phyloP scores from a whole-genome alignment of 2,113 vertebrate genomes.

The Semnornis frantzii region DNA sequence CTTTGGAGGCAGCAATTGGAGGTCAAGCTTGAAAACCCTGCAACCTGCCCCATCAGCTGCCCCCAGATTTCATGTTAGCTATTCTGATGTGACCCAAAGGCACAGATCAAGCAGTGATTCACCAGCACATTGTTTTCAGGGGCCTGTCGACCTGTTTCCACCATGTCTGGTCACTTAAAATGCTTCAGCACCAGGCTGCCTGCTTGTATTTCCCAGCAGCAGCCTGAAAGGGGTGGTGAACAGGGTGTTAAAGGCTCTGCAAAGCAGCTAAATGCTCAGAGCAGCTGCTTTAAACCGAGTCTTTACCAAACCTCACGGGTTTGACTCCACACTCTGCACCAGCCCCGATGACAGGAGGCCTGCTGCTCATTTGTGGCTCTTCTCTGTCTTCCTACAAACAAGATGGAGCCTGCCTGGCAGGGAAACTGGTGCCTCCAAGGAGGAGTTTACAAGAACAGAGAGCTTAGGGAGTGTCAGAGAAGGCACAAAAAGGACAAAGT shows the following conservation, averaged over 20 bases:
- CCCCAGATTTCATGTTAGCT: background rate
- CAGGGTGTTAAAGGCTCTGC: background rate
- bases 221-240: background rate
- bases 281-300: background rate
- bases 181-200: background rate
- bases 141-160: background rate
- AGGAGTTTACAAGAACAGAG: background rate
- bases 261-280: background rate
- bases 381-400: background rate
- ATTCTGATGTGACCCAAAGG: background rate
- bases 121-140: background rate
- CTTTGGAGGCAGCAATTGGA: background rate
- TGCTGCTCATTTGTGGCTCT: background rate
- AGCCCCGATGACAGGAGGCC: background rate
- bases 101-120: conserved; percentile 2
- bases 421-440: background rate
- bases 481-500: background rate
- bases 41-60: background rate
- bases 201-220: background rate
- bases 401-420: background rate
- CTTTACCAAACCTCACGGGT: background rate
- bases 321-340: background rate
- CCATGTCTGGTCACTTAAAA: background rate
- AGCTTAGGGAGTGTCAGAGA: background rate
- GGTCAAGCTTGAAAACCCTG: background rate